A percentile compares a stretch with the other conserved stretches of the same genome.
phyloP scores from a whole-genome alignment of 1,140 invertebrate species.

The Orussus abietinus region DNA sequence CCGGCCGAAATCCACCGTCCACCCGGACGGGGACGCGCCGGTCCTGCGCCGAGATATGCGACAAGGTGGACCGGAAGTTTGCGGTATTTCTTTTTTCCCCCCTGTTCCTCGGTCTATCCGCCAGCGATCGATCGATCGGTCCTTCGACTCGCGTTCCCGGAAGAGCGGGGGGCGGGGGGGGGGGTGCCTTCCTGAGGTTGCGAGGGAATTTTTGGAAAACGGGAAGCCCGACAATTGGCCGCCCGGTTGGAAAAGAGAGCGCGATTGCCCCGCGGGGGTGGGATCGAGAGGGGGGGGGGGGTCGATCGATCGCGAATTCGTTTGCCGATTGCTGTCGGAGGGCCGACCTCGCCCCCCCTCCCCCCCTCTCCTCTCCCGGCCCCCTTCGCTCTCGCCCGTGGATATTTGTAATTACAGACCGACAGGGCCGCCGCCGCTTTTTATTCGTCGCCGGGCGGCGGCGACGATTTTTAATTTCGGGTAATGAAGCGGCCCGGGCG shows the following conservation, averaged over 20 bases:
- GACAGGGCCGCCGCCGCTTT: conserved; percentile 27
- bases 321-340: conserved; percentile 33
- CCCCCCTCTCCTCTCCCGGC: background rate
- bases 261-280: background rate
- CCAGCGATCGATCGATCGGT: too few species aligned
- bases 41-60: too few species aligned
- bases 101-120: too few species aligned
- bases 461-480: conserved; percentile 46
- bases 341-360: conserved; percentile 9
- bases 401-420: conserved; percentile 48
- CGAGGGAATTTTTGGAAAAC: conserved; percentile 7
- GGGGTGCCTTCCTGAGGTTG: background rate
- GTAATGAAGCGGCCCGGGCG: conserved; percentile 36
- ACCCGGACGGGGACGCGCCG: too few species aligned
- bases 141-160: conserved; percentile 17
- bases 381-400: conserved; percentile 18
- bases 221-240: too few species aligned
- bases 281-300: background rate
- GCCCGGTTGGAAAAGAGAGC: too few species aligned
- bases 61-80: too few species aligned
- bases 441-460: conserved; percentile 38
- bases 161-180: background rate
- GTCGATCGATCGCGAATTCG: conserved; percentile 39
- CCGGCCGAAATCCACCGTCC: conserved; percentile 4
- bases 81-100: too few species aligned